phyloP scores from a whole-genome alignment of 2,797 vertebrate genomes.

The Capromys pilorides region DNA sequence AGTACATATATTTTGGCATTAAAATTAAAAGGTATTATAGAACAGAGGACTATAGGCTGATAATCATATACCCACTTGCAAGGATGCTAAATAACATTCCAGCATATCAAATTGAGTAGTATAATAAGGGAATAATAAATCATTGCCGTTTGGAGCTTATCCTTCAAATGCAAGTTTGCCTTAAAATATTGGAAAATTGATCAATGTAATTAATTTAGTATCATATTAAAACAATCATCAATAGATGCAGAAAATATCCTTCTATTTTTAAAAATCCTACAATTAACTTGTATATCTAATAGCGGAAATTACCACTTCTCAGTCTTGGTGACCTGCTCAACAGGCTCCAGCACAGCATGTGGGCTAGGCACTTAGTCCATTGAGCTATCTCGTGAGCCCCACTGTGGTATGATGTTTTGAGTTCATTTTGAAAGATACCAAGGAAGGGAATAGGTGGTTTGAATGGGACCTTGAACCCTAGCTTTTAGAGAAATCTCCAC shows the following conservation, averaged over 20 bases:
- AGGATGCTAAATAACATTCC: constrained; percentile 13
- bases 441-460: too few species aligned
- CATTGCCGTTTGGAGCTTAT: background rate
- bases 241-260: too few species aligned
- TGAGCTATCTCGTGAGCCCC: too few species aligned
- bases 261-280: background rate
- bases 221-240: background rate
- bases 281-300: background rate
- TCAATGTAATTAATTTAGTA: background rate
- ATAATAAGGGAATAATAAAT: background rate
- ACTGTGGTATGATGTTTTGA: too few species aligned
- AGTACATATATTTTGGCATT: constrained; percentile 79
- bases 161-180: background rate
- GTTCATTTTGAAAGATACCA: too few species aligned
- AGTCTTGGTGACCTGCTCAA: too few species aligned
- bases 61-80: background rate
- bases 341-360: too few species aligned
- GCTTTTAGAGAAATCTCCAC: too few species aligned
- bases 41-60: background rate
- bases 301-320: background rate
- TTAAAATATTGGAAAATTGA: constrained; percentile 15
- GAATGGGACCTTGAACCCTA: too few species aligned
- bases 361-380: too few species aligned
- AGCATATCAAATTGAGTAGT: background rate
- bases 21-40: constrained; percentile 73